These are phyloP conservation scores for Cyrtodaria siliqua DNA, from an alignment of 2,888 invertebrate genomes.

Conservation along the genomic window DNA sequence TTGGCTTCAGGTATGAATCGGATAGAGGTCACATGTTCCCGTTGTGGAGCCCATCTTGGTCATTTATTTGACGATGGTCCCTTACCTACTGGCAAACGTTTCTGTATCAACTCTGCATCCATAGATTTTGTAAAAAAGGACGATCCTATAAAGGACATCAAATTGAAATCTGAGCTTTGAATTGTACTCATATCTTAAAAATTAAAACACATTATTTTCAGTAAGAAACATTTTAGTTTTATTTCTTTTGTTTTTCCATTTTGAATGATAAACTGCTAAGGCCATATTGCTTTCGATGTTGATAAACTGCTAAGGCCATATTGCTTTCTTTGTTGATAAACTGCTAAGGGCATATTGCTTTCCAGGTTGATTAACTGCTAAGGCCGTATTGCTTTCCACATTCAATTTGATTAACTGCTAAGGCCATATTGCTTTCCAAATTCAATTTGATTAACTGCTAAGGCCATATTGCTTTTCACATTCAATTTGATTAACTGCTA, in stretches of 20 bases:
- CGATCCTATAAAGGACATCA: constrained; percentile 13
- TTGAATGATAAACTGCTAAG: no score
- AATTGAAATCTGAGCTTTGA: constrained; percentile 65
- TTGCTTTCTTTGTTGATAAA: no score
- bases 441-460: no score
- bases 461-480: no score
- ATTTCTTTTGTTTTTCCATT: background rate
- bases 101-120: constrained; percentile 85
- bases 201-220: background rate
- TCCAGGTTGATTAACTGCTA: no score
- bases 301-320: no score
- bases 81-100: constrained; percentile 79
- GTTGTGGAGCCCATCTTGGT: constrained; percentile 84
- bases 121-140: constrained; percentile 51
- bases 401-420: no score
- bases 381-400: no score
- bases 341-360: no score
- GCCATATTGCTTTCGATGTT: no score
- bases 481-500: no score
- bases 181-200: background rate
- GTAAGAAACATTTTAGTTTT: background rate
- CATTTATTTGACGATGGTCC: constrained; percentile 85
- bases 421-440: no score
- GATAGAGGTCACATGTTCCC: constrained; percentile 82
- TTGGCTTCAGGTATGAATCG: constrained; percentile 77